Conservation (phyloP, 53 echinoderm and acorn worm species). For the Echinarachnius parma region DNA sequence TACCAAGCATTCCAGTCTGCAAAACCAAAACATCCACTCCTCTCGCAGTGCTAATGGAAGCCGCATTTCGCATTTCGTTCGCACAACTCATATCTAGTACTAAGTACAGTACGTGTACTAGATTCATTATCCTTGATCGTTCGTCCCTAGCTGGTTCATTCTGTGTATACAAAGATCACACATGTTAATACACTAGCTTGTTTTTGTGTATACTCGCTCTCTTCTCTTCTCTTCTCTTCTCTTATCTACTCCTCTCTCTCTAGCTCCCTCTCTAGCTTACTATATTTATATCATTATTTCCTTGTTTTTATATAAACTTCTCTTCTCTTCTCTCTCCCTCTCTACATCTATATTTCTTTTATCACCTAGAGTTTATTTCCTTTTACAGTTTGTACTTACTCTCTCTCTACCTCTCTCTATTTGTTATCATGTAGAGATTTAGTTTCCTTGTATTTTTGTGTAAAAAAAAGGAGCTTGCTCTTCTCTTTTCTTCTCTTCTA, state of each 20-base stretch:
- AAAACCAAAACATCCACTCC: conserved; percentile 26
- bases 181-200: too few species aligned
- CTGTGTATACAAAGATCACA: too few species aligned
- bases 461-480: too few species aligned
- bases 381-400: background rate
- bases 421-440: background rate
- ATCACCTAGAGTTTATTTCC: background rate
- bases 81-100: background rate
- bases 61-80: background rate
- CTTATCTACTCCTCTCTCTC: background rate
- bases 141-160: too few species aligned
- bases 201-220: too few species aligned
- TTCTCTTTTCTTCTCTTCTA: too few species aligned
- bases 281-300: background rate
- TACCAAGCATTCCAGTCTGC: conserved; percentile 38
- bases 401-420: background rate
- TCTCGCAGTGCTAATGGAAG: conserved; percentile 1
- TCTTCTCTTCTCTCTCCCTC: background rate
- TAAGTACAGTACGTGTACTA: too few species aligned
- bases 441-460: background rate
- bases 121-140: too few species aligned
- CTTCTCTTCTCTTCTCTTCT: background rate
- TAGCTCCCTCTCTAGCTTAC: background rate
- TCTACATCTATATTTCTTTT: background rate
- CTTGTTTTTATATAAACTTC: background rate